Evolutionary conservation across 2,113 vertebrate species (phyloP), one percentile per base, ranked within the genome.

Genomic region (Syrrhaptes paradoxus): DNA sequence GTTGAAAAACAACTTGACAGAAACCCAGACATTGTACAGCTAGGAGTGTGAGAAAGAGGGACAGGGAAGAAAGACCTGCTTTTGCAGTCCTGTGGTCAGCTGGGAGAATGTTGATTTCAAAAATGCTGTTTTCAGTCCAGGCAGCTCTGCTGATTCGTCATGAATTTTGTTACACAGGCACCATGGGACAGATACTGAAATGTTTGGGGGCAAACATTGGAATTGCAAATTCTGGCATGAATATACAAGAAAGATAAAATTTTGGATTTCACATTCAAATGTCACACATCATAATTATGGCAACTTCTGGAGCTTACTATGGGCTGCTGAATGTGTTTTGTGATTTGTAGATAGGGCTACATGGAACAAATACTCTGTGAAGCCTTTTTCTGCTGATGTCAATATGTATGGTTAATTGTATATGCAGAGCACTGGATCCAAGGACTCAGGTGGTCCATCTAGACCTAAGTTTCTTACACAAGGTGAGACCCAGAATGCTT

Each of bases 271-370:
- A 34, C 22, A 14, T 93, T 93, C 88, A 86, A 11, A 90, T 80
- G 55, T 92, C 51, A 43, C 90, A 94, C 88, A 46, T 94, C 43
- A 3, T 96, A 94, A 88, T 83, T 92, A 93, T 74, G 72, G 48
- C 36, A 88, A 63, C 54, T 92, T 92, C 43, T 88, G 70, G 59
- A 92, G 46, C 54, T 91, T 76, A 36, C 41, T 70, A 3, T 46
- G 36, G 63, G 46, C 55, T 90, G 73, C 67, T 90, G 73, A 80
- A 80, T 55, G 80, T 88, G 55, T 93, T 80, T 20, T 90, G 76
- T 73, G 72, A 90, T 80, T 88, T 89, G 59, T 90, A 83, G 85
- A 34, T 77, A 62, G 68, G 51, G 8, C 55, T 63, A 0, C n/a
- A 29, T 51, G 72, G 55, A 96, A 12, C 4, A 13, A 34, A 41